These are phyloP conservation scores for Rostratula benghalensis DNA, from an alignment of 2,113 vertebrate genomes.

Conservation along the genomic window DNA sequence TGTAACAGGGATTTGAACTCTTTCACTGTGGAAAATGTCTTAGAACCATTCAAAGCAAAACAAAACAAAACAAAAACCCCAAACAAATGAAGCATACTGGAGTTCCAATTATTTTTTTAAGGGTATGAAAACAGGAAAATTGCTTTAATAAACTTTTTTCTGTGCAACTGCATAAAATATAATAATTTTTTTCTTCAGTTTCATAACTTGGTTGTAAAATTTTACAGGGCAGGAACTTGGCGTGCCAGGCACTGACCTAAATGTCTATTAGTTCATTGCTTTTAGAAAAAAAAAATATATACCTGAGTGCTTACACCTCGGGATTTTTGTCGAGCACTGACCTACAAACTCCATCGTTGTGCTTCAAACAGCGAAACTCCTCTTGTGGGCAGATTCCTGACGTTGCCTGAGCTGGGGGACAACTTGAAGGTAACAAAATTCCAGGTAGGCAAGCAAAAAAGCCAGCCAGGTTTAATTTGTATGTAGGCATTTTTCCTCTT, in stretches of 20 bases:
- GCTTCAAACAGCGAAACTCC: not conserved
- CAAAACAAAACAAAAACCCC: not conserved
- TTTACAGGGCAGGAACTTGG: conserved; percentile 8
- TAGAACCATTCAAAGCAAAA: not conserved
- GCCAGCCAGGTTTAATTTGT: not conserved
- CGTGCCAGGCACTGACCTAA: not conserved
- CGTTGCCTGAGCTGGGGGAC: not conserved
- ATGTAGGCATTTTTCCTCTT: conserved; percentile 1
- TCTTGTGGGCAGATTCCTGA: not conserved
- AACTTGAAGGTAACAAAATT: not conserved
- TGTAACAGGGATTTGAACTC: not conserved
- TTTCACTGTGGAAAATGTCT: not conserved
- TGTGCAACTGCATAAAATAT: not conserved
- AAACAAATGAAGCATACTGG: not conserved
- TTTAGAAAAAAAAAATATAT: not conserved
- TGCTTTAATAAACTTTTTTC: conserved; percentile 7
- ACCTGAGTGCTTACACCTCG: not conserved
- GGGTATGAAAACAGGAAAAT: not conserved
- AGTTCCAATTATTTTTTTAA: not conserved
- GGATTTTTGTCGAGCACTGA: not conserved
- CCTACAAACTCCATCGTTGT: not conserved
- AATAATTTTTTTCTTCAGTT: conserved; percentile 13
- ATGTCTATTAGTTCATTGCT: not conserved
- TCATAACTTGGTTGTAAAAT: conserved; percentile 10
- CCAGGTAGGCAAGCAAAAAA: not conserved